These are phyloP conservation scores for Megalurothrips usitatus DNA, from an alignment of 2,888 invertebrate genomes.

Conservation along the genomic window DNA sequence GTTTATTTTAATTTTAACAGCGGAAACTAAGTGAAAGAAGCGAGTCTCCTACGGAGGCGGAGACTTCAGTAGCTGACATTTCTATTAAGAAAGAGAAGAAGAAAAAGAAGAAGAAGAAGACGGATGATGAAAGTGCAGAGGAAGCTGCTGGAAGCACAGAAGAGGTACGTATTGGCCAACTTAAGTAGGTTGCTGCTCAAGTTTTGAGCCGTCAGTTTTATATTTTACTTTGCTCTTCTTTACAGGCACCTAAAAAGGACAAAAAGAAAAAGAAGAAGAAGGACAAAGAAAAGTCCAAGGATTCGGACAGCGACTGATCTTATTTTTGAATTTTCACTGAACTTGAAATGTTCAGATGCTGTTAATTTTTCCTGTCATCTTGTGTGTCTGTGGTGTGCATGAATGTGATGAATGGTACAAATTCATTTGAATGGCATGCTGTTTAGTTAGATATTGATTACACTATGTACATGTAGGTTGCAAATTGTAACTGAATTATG, in stretches of 20 bases:
- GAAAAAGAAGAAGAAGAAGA: constrained; percentile 45
- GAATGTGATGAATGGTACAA: not conserved
- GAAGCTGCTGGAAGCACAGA: constrained; percentile 42
- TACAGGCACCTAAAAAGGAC: constrained; percentile 54
- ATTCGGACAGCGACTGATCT: not conserved
- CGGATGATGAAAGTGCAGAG: constrained; percentile 43
- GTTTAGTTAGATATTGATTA: not conserved
- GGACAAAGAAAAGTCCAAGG: constrained; percentile 53
- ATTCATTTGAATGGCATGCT: not conserved
- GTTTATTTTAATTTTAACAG: too few relatives aligned
- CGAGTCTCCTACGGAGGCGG: constrained; percentile 27
- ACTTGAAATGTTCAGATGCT: not conserved
- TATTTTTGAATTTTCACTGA: not conserved
- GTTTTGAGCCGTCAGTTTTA: not conserved
- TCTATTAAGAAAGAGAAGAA: constrained; percentile 46
- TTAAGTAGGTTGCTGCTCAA: too few relatives aligned
- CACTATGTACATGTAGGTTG: not conserved
- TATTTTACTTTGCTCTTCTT: constrained; percentile 35
- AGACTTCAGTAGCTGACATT: constrained; percentile 29
- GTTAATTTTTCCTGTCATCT: not conserved
- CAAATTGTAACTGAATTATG: not conserved
- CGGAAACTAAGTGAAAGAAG: constrained; percentile 52
- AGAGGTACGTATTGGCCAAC: too few relatives aligned
- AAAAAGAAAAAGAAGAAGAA: constrained; percentile 78
- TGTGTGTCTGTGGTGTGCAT: not conserved